These are phyloP conservation scores for Choristoneura rosaceana DNA, from an alignment of 2,888 invertebrate species.

Conservation along the genomic window DNA sequence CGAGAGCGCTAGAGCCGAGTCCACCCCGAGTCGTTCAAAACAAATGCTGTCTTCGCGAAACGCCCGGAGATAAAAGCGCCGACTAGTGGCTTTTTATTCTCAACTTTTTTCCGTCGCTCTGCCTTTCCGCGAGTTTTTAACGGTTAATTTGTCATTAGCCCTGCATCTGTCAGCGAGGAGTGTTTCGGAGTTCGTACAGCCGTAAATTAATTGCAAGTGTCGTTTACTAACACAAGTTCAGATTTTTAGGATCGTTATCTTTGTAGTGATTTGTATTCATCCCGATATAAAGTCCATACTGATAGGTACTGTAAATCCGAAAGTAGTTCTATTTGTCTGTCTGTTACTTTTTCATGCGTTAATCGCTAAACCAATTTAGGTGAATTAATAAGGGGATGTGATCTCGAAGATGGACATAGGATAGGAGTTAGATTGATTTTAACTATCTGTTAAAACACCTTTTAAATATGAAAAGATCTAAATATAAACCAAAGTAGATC, in stretches of 20 bases:
- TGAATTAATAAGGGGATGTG: too few relatives aligned
- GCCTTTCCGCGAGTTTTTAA: slow-evolving; percentile 73
- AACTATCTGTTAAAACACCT: not conserved
- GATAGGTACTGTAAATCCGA: too few relatives aligned
- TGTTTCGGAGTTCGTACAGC: slow-evolving; percentile 57
- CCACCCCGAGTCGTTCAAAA: slow-evolving; percentile 58
- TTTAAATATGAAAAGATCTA: not conserved
- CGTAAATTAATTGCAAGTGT: slow-evolving; percentile 33
- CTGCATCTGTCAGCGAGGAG: slow-evolving; percentile 72
- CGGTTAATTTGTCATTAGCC: slow-evolving; percentile 79
- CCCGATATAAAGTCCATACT: too few relatives aligned
- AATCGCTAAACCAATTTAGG: too few relatives aligned
- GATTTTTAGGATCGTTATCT: slow-evolving; percentile 7
- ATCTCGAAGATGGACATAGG: not conserved
- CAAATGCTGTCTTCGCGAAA: slow-evolving; percentile 70
- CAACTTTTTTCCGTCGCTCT: slow-evolving; percentile 61
- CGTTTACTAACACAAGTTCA: slow-evolving; percentile 20
- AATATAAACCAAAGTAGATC: not conserved
- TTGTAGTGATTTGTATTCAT: not conserved
- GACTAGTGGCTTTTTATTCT: slow-evolving; percentile 63
- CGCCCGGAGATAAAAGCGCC: slow-evolving; percentile 63
- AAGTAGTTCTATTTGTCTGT: too few relatives aligned
- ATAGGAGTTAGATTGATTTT: too few relatives aligned
- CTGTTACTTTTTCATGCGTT: too few relatives aligned
- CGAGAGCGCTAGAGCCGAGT: slow-evolving; percentile 42